Conservation (phyloP, 1,140 invertebrate genomes). For the Watersipora subatra region DNA sequence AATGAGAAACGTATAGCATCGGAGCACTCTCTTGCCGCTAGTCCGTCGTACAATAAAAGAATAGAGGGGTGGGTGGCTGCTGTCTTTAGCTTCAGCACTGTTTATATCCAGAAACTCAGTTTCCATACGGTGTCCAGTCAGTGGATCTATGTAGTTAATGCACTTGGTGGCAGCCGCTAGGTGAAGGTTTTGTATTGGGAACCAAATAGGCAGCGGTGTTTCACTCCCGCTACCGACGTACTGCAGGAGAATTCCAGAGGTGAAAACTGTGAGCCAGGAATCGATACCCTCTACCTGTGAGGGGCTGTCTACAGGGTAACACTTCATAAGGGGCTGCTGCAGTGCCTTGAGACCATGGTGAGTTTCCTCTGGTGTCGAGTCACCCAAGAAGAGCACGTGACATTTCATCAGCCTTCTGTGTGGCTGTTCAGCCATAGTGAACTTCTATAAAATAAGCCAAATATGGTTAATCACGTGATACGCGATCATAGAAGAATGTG, state of each 20-base stretch:
- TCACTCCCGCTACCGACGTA: constrained; percentile 91
- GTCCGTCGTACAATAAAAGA: not conserved
- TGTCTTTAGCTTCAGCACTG: not conserved
- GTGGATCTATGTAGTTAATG: constrained; percentile 18
- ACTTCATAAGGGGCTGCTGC: constrained; percentile 83
- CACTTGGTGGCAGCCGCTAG: constrained; percentile 82
- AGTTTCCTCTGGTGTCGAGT: constrained; percentile 88
- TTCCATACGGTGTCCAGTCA: constrained; percentile 22
- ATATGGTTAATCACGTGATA: too few species aligned
- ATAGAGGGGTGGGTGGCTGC: not conserved
- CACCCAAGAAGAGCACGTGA: constrained; percentile 93
- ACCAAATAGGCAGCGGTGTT: constrained; percentile 73
- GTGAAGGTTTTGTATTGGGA: constrained; percentile 88
- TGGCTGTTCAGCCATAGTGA: constrained; percentile 11
- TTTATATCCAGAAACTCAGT: not conserved
- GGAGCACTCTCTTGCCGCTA: not conserved
- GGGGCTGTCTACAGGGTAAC: constrained; percentile 51
- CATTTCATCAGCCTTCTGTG: constrained; percentile 43
- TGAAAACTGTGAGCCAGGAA: constrained; percentile 75
- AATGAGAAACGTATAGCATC: not conserved
- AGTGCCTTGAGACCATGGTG: constrained; percentile 89
- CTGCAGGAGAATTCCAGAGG: constrained; percentile 84
- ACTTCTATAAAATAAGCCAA: too few species aligned
- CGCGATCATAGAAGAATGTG: too few species aligned
- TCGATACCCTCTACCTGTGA: constrained; percentile 25